Base-by-base conservation (phyloP, 2,113 vertebrate species). In the Lamprologus lemairii region DNA sequence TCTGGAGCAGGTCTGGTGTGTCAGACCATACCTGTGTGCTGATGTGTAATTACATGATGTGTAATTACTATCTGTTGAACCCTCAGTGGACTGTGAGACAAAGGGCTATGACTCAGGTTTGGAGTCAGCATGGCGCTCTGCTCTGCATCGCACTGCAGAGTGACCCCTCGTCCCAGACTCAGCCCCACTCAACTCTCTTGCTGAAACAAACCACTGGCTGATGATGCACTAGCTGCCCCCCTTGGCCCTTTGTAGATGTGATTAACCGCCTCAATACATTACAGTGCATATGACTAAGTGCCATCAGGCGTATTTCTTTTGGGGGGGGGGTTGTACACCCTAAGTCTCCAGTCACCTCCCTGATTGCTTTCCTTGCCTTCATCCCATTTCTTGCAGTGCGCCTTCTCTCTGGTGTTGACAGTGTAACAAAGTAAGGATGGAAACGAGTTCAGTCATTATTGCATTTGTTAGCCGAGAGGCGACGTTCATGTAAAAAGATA, bases 51-150 rank as follows among this genome's bases (percentile, higher is more conserved):
- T 47, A 49, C 37, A 31, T 47, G 1, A 75, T 75, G 9, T 75
- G 71, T 78, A 31, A 78, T 78, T 31, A 49, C 45, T 31, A 19
- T 78, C 26, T n/a, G 42, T 78, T 78, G 71, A 78, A 78, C 16
- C 82, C 88, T 82, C 28, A 23, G 75, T 71, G 57, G 86, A 86
- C 80, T 65, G 17, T 19, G 51, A 90, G 90, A 93, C 85, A 92
- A 17, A 89, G 90, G 85, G 45, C 86, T 90, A 57, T 92, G 93
- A 92, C 92, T 94, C 92, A 93, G 90, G 86, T 88, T 78, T 88
- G 58, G 82, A 91, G 90, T 90, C 92, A 90, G 89, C 82, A 10
- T 55, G 73, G 33, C 63, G 81, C 88, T 86, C 13, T 84, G 81
- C 81, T 86, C 85, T 83, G 84, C 89, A 88, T 53, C 16, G 17